Evolutionary conservation across 2,797 vertebrate species (phyloP).

Genomic region (Simalia tracyae): DNA sequence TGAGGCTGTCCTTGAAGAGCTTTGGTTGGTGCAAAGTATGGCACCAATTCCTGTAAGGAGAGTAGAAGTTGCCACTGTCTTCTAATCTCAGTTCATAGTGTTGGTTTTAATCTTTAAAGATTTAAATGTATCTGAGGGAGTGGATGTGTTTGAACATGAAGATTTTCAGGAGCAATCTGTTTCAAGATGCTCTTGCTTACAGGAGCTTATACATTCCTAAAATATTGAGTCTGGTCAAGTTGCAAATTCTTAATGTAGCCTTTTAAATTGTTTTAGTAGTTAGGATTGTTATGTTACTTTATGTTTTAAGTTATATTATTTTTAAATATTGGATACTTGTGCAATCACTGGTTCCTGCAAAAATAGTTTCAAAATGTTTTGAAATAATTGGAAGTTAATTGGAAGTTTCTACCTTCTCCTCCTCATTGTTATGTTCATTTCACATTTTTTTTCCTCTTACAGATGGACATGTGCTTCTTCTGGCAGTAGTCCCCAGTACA

Average conservation of each 20-base stretch:
- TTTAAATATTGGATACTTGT: background rate
- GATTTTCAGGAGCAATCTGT: background rate
- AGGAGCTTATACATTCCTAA: background rate
- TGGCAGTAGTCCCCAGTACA: constrained; percentile 96
- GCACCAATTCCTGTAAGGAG: background rate
- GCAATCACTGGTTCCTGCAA: background rate
- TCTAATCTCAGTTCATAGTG: background rate
- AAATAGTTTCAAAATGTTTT: background rate
- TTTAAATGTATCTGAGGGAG: background rate
- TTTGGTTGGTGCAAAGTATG: background rate
- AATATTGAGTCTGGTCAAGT: background rate
- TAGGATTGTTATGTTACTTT: background rate
- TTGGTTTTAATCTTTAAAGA: background rate
- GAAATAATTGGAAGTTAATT: background rate
- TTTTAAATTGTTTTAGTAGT: background rate
- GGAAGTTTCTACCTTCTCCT: background rate
- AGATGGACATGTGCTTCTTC: constrained; percentile 95
- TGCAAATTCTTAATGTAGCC: background rate
- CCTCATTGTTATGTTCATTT: background rate
- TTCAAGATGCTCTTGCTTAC: background rate
- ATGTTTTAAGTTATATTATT: background rate
- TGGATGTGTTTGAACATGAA: background rate
- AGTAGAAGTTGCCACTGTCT: background rate
- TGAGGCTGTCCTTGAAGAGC: background rate
- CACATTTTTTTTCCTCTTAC: constrained; percentile 20